These are phyloP conservation scores for Trachymyrmex septentrionalis DNA, from an alignment of 1,140 invertebrate species.

Conservation along the genomic window DNA sequence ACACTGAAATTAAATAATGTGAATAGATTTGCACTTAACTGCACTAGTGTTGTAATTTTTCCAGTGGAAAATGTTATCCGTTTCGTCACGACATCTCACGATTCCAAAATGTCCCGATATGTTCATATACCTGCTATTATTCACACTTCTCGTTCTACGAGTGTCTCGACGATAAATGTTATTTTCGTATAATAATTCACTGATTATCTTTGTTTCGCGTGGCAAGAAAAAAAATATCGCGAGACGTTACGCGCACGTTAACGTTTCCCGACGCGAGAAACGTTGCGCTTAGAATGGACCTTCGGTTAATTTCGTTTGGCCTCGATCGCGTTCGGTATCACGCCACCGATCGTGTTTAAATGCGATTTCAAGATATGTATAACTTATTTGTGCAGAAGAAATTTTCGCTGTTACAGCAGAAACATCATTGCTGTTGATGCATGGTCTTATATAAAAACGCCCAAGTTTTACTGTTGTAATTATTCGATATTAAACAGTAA, in stretches of 20 bases:
- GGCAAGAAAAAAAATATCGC: not conserved
- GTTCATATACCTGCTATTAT: not conserved
- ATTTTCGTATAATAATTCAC: not conserved
- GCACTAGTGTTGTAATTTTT: no score
- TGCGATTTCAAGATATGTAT: not conserved
- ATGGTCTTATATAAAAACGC: not conserved
- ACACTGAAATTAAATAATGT: no score
- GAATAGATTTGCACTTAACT: no score
- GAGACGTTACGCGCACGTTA: not conserved
- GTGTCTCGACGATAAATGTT: not conserved
- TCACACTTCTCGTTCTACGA: not conserved
- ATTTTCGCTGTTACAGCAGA: conserved; percentile 15
- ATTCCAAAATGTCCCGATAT: not conserved
- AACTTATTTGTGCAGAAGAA: not conserved
- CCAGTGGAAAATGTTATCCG: not conserved
- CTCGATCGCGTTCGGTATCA: not conserved
- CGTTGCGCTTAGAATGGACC: not conserved
- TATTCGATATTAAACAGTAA: no score
- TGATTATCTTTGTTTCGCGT: not conserved
- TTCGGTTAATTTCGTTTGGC: not conserved
- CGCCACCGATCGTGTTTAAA: not conserved
- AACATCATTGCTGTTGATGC: not conserved
- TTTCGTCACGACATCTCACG: not conserved
- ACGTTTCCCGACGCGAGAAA: not conserved
- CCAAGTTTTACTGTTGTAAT: not conserved